Evolutionary conservation across 2,888 invertebrate genomes (phyloP).

Genomic region (Junonia oenone): DNA sequence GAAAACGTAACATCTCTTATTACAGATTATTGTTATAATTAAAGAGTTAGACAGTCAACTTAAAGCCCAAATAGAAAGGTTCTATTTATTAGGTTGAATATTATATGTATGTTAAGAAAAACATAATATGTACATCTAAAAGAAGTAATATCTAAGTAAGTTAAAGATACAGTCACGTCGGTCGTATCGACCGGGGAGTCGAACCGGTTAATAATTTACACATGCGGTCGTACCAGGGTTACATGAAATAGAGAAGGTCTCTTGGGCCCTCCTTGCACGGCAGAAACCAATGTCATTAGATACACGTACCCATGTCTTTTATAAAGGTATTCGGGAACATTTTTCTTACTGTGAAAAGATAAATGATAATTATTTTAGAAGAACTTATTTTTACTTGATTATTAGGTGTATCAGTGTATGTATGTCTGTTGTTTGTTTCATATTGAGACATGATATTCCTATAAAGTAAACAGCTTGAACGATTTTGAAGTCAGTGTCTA

Average conservation of each 20-base stretch:
- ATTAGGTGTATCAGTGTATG: too few relatives aligned
- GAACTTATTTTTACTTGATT: background rate
- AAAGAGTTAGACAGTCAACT: too few relatives aligned
- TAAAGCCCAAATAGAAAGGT: too few relatives aligned
- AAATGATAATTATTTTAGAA: background rate
- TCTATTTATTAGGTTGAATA: too few relatives aligned
- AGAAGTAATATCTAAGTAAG: background rate
- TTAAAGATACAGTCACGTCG: conserved; percentile 9
- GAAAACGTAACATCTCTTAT: too few relatives aligned
- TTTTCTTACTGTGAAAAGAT: background rate
- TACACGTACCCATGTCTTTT: conserved; percentile 46
- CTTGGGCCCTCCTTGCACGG: conserved; percentile 52
- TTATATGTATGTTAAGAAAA: too few relatives aligned
- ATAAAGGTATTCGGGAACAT: background rate
- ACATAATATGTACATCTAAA: background rate
- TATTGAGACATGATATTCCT: too few relatives aligned
- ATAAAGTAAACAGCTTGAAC: too few relatives aligned
- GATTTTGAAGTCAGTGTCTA: too few relatives aligned
- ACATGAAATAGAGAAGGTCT: conserved; percentile 63
- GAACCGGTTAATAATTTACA: conserved; percentile 57
- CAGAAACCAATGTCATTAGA: conserved; percentile 73
- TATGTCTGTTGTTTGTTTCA: too few relatives aligned
- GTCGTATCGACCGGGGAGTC: conserved; percentile 34
- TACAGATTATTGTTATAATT: too few relatives aligned
- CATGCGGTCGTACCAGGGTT: conserved; percentile 48